These are phyloP conservation scores for Pardalotus punctatus DNA, from an alignment of 2,113 vertebrate species.

Conservation along the genomic window DNA sequence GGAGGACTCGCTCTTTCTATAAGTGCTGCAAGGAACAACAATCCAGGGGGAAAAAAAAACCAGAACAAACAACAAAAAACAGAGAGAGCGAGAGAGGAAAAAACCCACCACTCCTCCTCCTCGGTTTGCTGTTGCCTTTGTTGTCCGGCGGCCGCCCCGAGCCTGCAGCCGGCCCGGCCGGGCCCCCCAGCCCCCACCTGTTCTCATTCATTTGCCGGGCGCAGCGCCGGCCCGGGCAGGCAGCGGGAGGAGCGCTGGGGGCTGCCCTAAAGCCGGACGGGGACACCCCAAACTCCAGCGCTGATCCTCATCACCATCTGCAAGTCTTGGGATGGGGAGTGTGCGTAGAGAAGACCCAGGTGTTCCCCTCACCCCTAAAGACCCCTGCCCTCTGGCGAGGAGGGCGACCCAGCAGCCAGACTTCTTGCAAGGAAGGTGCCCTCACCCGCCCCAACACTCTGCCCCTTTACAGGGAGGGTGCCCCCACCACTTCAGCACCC, in stretches of 20 bases:
- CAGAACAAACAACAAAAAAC: not conserved
- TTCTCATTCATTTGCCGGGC: conserved; percentile 38
- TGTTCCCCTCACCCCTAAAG: not conserved
- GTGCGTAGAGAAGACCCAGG: not conserved
- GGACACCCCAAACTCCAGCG: not conserved
- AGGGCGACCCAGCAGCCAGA: not conserved
- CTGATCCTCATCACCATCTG: not conserved
- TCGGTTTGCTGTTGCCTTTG: conserved; percentile 27
- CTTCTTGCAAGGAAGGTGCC: not conserved
- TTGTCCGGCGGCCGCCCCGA: conserved; percentile 1
- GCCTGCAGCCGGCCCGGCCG: not conserved
- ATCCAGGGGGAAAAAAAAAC: not conserved
- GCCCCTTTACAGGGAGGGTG: not conserved
- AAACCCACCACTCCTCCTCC: not conserved
- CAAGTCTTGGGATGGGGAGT: not conserved
- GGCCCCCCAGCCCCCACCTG: conserved; percentile 56
- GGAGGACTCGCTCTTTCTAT: not conserved
- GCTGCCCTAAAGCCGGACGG: not conserved
- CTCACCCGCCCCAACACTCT: not conserved
- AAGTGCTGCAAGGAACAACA: conserved; percentile 8
- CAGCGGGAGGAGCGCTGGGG: not conserved
- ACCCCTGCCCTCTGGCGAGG: not conserved
- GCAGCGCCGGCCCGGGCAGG: not conserved
- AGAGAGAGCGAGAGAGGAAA: not conserved
- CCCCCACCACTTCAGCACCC: not conserved